Percentiles rank a stretch among this genome's conserved stretches.
Evolutionary conservation across 2,888 invertebrate species (phyloP).

Genomic region (Metacarcinus magister): DNA sequence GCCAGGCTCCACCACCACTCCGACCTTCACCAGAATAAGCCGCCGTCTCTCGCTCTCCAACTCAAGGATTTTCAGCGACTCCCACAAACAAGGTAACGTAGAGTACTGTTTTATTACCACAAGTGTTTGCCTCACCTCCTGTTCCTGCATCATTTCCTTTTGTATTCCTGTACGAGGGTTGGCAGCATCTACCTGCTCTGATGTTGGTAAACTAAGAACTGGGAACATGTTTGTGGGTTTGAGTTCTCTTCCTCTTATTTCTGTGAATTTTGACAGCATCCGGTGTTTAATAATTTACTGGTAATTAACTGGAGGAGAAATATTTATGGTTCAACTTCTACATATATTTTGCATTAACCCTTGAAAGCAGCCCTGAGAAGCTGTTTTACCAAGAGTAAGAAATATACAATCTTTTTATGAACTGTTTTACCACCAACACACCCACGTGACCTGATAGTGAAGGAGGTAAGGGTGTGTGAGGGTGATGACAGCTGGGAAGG

Average conservation of each 20-base stretch:
- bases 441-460: not conserved
- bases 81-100: slow-evolving; percentile 81
- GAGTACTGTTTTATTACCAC: not conserved
- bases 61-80: slow-evolving; percentile 81
- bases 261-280: not conserved
- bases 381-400: not conserved
- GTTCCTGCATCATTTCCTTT: not conserved
- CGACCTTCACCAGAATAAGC: slow-evolving; percentile 81
- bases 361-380: not conserved
- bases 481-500: not conserved
- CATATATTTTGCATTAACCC: not conserved
- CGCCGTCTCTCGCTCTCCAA: slow-evolving; percentile 81
- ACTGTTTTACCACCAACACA: not conserved
- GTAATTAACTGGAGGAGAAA: not conserved
- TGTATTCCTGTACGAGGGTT: not conserved
- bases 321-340: no score
- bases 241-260: not conserved
- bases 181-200: not conserved
- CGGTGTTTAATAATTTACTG: not conserved
- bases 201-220: not conserved
- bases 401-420: not conserved
- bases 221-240: not conserved
- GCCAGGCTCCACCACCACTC: slow-evolving; percentile 77
- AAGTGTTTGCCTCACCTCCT: not conserved
- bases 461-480: not conserved